phyloP scores from a whole-genome alignment of 2,888 invertebrate genomes.

The Pristionchus arcanus region DNA sequence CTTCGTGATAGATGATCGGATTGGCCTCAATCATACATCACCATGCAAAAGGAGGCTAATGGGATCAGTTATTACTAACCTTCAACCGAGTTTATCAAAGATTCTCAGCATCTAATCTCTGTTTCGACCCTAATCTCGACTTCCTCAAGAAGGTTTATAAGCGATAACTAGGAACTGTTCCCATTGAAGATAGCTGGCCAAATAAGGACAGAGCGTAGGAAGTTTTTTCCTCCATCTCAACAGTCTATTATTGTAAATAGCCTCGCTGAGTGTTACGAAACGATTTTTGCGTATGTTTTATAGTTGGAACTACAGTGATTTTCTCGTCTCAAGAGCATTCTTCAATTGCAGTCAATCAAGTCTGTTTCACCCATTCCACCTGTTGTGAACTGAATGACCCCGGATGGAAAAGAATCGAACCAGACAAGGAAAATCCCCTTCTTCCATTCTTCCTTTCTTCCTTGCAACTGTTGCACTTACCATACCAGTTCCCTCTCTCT shows the following conservation, averaged over 20 bases:
- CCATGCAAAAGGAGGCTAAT: neutral
- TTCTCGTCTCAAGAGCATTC: neutral
- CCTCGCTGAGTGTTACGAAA: neutral
- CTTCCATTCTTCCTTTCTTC: neutral
- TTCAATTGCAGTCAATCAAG: neutral
- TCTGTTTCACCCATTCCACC: neutral
- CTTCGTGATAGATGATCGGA: neutral
- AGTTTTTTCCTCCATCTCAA: neutral
- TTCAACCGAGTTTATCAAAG: neutral
- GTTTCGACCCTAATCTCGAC: neutral
- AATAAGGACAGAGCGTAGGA: neutral
- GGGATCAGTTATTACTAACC: constrained; percentile 26
- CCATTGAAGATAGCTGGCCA: neutral
- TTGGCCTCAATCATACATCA: neutral
- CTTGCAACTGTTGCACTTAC: neutral
- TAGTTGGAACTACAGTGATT: neutral
- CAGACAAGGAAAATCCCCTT: neutral
- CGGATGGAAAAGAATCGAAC: neutral
- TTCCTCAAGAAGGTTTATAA: neutral
- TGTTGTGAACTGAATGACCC: neutral
- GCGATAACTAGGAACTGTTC: neutral
- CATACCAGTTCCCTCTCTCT: constrained; percentile 16
- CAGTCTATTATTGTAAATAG: constrained; percentile 13
- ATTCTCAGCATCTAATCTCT: neutral
- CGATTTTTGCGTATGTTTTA: neutral